Evolutionary conservation across 2,888 invertebrate genomes (phyloP).

Genomic region (Oligia latruncula): DNA sequence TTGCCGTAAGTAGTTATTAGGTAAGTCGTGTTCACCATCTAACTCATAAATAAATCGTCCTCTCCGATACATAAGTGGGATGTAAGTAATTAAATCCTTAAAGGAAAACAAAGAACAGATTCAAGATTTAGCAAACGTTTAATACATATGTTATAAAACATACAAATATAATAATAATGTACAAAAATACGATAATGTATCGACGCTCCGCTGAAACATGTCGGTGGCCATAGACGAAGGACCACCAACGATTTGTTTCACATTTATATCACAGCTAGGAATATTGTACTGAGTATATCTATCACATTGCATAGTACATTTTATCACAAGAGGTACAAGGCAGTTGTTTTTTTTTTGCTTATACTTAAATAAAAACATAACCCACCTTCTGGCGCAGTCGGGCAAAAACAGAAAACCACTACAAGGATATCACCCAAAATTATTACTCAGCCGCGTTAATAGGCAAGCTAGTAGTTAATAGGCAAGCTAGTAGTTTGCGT

Average conservation of each 20-base stretch:
- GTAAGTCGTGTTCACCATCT: neutral
- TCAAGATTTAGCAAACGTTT: slow-evolving; percentile 66
- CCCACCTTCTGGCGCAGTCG: too few species aligned
- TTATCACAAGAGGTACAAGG: slow-evolving; percentile 24
- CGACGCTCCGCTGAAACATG: neutral
- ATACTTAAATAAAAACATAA: neutral
- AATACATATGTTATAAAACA: slow-evolving; percentile 60
- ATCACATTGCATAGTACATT: slow-evolving; percentile 43
- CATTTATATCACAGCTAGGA: slow-evolving; percentile 73
- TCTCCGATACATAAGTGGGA: neutral
- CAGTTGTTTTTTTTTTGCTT: neutral
- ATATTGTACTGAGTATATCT: slow-evolving; percentile 73
- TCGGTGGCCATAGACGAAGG: neutral
- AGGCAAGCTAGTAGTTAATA: neutral
- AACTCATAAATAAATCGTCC: neutral
- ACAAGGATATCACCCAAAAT: neutral
- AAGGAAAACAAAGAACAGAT: slow-evolving; percentile 16
- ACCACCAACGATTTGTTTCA: slow-evolving; percentile 4
- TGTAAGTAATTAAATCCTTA: neutral
- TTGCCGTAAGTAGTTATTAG: neutral
- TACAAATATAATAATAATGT: slow-evolving; percentile 39
- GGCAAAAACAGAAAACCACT: slow-evolving; percentile 5
- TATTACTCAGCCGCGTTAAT: slow-evolving; percentile 6
- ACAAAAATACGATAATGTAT: slow-evolving; percentile 38
- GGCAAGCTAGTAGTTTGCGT: neutral